A percentile compares a stretch with the other conserved stretches of the same genome.
Evolutionary conservation across 1,140 invertebrate species (phyloP).

Genomic region (Solen grandis): DNA sequence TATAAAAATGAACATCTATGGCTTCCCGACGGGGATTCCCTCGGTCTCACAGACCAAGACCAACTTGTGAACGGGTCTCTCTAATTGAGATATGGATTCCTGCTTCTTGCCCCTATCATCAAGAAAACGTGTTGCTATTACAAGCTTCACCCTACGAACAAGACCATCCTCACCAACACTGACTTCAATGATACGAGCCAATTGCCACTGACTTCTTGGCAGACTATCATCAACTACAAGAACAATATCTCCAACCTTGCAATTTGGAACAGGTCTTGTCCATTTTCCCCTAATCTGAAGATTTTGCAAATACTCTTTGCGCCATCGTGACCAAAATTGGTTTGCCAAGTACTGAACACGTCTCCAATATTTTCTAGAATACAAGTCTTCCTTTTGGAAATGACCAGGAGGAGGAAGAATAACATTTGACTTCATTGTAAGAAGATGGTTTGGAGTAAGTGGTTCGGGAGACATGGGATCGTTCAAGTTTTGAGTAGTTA

Average conservation of each 20-base stretch:
- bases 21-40: slow-evolving; percentile 34
- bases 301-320: slow-evolving; percentile 42
- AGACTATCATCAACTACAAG: slow-evolving; percentile 50
- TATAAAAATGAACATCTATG: too few relatives aligned
- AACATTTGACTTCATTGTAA: slow-evolving; percentile 15
- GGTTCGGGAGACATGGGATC: slow-evolving; percentile 21
- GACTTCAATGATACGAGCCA: slow-evolving; percentile 29
- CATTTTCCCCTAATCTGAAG: slow-evolving; percentile 45
- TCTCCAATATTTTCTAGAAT: slow-evolving; percentile 38
- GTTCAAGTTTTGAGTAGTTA: slow-evolving; percentile 19
- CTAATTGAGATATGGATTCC: background rate
- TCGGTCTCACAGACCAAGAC: background rate
- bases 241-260: slow-evolving; percentile 16
- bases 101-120: background rate
- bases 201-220: slow-evolving; percentile 28
- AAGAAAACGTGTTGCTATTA: background rate
- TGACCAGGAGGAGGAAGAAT: slow-evolving; percentile 30
- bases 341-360: slow-evolving; percentile 41
- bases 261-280: background rate
- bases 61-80: slow-evolving; percentile 12
- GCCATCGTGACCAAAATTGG: slow-evolving; percentile 53
- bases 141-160: slow-evolving; percentile 1
- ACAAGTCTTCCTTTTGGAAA: slow-evolving; percentile 43
- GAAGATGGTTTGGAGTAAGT: slow-evolving; percentile 61
- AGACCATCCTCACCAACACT: slow-evolving; percentile 1